A percentile compares a stretch with the other conserved stretches of the same genome.
Evolutionary conservation across 2,797 vertebrate genomes (phyloP).

Genomic region (Xenopus petersii): DNA sequence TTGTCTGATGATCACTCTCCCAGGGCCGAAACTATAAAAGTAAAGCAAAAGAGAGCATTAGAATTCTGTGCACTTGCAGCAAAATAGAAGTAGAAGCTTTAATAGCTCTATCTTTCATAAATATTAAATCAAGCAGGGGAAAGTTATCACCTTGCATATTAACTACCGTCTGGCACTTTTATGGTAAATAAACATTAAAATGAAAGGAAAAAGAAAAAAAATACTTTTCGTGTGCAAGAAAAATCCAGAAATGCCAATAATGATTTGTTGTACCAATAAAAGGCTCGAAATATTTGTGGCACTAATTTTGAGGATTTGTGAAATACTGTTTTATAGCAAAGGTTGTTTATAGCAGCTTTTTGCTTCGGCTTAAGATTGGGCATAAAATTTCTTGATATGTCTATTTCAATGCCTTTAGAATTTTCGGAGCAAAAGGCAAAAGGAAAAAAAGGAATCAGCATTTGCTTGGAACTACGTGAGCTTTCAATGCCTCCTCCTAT

Average conservation of each 20-base stretch:
- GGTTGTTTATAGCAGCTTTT: neutral
- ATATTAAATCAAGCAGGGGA: slow-evolving; percentile 31
- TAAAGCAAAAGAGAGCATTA: slow-evolving; percentile 18
- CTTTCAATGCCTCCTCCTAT: slow-evolving; percentile 10
- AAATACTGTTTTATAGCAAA: neutral
- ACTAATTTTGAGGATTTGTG: neutral
- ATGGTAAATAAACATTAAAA: slow-evolving; percentile 56
- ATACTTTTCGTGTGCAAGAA: slow-evolving; percentile 48
- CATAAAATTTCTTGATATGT: too few relatives aligned
- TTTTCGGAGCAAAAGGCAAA: too few relatives aligned
- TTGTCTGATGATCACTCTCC: slow-evolving; percentile 41
- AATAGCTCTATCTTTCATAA: slow-evolving; percentile 32
- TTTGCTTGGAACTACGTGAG: too few relatives aligned
- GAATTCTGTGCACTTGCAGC: neutral
- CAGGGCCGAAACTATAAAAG: slow-evolving; percentile 39
- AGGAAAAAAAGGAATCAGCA: too few relatives aligned
- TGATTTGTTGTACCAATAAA: slow-evolving; percentile 50
- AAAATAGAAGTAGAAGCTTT: neutral
- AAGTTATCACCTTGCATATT: slow-evolving; percentile 45
- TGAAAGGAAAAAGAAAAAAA: slow-evolving; percentile 23
- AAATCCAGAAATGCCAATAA: slow-evolving; percentile 50
- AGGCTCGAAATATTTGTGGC: slow-evolving; percentile 10
- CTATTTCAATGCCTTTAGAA: too few relatives aligned
- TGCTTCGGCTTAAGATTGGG: too few relatives aligned
- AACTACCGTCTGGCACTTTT: slow-evolving; percentile 50